Evolutionary conservation across 1,140 invertebrate species (phyloP), one percentile per base, ranked within the genome.

Genomic region (Drosophila mauritiana): DNA sequence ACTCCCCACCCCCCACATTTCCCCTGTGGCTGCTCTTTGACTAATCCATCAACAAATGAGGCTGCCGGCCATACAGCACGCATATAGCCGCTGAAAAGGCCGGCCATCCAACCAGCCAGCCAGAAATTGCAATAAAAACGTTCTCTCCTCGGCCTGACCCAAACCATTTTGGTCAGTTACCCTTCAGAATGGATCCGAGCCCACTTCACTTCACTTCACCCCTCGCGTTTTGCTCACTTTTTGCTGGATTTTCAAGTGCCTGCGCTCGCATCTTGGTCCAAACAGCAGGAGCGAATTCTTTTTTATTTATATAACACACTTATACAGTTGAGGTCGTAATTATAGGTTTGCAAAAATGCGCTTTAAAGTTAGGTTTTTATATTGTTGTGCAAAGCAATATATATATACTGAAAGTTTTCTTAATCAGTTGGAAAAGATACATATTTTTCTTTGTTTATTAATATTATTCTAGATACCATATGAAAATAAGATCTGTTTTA

Each of bases 31-130:
- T 86, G 75, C 79, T 79, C 83, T 88, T 83, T 88, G 83, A 88
- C 83, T 88, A 89, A 88, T 88, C 83, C 83, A 88, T 88, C 83
- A 88, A 74, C 83, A 88, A 88, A 88, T 88, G 83, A 88, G 83
- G 76, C 79, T 77, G 72, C 73, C 67, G 79, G 79, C 62, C 20
- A 55, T 58, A 77, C 78, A 69, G 84, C 51, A 74, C 61, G 73
- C 75, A 67, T 57, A 67, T 57, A 65, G 43, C 22, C 22, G 63
- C 20, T 46, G 56, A 39, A 12, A 12, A 13, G 12, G 31, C 31
- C 8, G 37, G 12, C 37, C 37, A 34, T 13, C 42, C 17, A 22
- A 11, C 43, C 39, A 34, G 43, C 17, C 20, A 45, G 36, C 15
- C 42, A 63, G 27, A 76, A 69, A 58, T 75, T 79, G 79, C 79